These are phyloP conservation scores for Drosophila bipectinata DNA, from an alignment of 1,140 invertebrate species.

Conservation along the genomic window DNA sequence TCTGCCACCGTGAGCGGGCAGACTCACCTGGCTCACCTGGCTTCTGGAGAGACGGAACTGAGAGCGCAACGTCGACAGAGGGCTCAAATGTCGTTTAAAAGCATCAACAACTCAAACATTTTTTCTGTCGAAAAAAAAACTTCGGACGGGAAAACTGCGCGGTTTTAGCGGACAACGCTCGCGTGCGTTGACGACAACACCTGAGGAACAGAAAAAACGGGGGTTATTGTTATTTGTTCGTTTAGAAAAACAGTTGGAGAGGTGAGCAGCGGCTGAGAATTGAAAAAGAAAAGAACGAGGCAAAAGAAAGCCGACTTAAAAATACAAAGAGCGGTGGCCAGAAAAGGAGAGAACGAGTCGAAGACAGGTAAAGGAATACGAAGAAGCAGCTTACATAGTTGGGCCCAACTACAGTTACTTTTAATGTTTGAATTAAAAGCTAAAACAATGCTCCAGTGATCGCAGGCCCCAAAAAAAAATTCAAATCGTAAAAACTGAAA, in stretches of 20 bases:
- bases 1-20: not conserved
- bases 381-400: constrained; percentile 24
- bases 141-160: constrained; percentile 16
- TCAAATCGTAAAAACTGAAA: constrained; percentile 17
- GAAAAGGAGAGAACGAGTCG: constrained; percentile 27
- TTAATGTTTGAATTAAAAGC: constrained; percentile 57
- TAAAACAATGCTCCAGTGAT: constrained; percentile 48
- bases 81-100: constrained; percentile 1
- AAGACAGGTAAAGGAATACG: constrained; percentile 61
- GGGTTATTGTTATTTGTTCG: constrained; percentile 55
- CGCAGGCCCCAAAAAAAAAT: constrained; percentile 24
- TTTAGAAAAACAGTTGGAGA: constrained; percentile 35
- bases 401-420: constrained; percentile 66
- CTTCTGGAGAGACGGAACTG: not conserved
- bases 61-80: not conserved
- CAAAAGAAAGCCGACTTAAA: constrained; percentile 55
- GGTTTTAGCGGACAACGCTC: constrained; percentile 66
- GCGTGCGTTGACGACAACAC: constrained; percentile 55
- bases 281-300: constrained; percentile 56
- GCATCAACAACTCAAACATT: not conserved
- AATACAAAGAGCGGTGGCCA: constrained; percentile 40
- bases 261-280: constrained; percentile 38
- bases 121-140: constrained; percentile 1
- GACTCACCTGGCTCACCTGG: not conserved
- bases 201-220: constrained; percentile 30